Evolutionary conservation across 2,797 vertebrate species (phyloP), one percentile per base, ranked within the genome.

Genomic region (Cyclura pinguis): DNA sequence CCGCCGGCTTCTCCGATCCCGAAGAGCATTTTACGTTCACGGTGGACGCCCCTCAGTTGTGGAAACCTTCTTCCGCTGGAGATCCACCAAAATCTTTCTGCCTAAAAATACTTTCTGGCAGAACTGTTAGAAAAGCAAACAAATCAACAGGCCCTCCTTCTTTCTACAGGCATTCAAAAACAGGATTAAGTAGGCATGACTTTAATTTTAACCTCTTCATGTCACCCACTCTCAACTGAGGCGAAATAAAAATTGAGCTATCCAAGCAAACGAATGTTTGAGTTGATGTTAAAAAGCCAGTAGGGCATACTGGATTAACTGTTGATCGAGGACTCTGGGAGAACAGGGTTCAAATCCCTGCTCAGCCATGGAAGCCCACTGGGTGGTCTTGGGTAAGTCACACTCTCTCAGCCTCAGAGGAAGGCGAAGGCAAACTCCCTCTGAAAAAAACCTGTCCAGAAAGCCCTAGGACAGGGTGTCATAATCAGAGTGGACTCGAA

Each of bases 181-280:
- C 2, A 6, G 62, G 47, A 52, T 52, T 80, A 69, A 16, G 69
- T 14, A 57, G 38, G 29, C 42, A 8, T 16, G 86, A 50, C 29
- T 67, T 80, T 85, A 73, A 38, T 57, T 55, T 50, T 73, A 24
- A 85, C 35, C 69, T 85, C 42, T 87, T 87, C 22, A 64, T 32
- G 22, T 64, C 62, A 50, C 9, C n/a, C 18, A 27, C 47, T 24
- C 69, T 20, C n/a, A 32, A 27, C 50, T 27, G 29, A 35, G 86
- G 42, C 42, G 4, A 47, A 3, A 47, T 47, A 47, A 47, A 42
- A 47, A 47, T 47, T 47, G 42, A 47, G 42, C 42, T 47, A 47
- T 47, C 59, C 76, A 52, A 52, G 52, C 52, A 8, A 52, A 12
- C 3, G 9, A 52, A 12, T 8, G 8, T 52, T 52, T 52, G 52